Base-by-base conservation (phyloP, 2,797 vertebrate genomes). In the Enteromius thamalakanensis region DNA sequence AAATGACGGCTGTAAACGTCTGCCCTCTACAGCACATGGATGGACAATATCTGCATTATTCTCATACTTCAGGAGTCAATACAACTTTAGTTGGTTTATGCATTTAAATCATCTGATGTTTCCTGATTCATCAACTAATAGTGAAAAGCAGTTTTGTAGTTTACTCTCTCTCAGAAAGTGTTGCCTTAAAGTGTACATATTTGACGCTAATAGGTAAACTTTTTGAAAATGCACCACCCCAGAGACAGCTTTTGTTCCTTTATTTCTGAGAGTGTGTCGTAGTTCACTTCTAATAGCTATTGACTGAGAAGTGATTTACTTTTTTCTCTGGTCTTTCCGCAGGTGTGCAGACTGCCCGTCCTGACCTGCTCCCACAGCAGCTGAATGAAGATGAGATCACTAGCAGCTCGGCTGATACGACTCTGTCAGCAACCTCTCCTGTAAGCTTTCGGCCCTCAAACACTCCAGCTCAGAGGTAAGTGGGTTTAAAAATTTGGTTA, bases 351-450 rank as follows among this genome's bases (percentile, higher is more conserved):
- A 91, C 14, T 6, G 34, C 94, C 80, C 96, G 95, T 71, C 97
- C 96, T 19, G 96, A 97, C 92, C 92, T 97, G 71, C 95, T 98
- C 82, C 95, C 94, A 70, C 92, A 92, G 81, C 95, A 92, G 9
- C 89, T 91, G 72, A 91, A 88, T 0, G 81, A 91, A 72, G 94
- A 94, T 0, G 92, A 94, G 84, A 88, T 90, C n/a, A 93, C 87
- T 82, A 94, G 91, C 1, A 93, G 91, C 29, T 84, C 94, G 1
- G 72, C 90, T 2, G 94, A 94, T 21, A 92, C 93, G 0, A 90
- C 93, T 2, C 72, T 91, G 11, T 88, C 93, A 9, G 92, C 82
- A 85, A 90, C 90, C 7, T 88, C 90, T 84, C 91, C 93, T 0
- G 85, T 92, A 0, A 76, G 84, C 83, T 58, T 42, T 15, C 19